These are phyloP conservation scores for Pecten maximus DNA, from an alignment of 2,888 invertebrate species.

Conservation along the genomic window DNA sequence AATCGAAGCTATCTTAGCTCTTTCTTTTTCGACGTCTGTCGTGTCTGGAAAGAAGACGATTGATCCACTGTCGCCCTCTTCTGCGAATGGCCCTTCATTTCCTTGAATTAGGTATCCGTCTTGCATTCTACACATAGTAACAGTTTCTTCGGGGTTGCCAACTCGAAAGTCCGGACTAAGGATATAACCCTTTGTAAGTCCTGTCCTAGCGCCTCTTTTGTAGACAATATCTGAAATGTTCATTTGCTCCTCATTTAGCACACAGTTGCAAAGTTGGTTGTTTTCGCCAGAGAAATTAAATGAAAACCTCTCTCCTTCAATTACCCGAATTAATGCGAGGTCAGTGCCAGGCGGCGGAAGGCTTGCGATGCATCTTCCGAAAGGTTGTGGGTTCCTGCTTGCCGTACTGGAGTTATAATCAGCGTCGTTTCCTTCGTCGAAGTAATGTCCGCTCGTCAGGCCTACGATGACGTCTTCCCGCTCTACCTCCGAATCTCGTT, in stretches of 20 bases:
- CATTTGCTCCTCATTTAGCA: not conserved
- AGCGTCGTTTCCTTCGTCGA: not conserved
- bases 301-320: not conserved
- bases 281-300: not conserved
- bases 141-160: not conserved
- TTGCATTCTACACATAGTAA: not conserved
- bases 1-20: not conserved
- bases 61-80: not conserved
- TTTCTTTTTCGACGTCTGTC: not conserved
- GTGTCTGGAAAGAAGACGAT: not conserved
- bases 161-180: not conserved
- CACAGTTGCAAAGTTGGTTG: not conserved
- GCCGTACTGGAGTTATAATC: not conserved
- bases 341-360: not conserved
- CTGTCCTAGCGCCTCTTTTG: not conserved
- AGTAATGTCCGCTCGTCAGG: not conserved
- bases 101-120: not conserved
- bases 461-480: not conserved
- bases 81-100: not conserved
- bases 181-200: not conserved
- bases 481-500: not conserved
- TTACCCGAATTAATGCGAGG: not conserved
- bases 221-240: not conserved
- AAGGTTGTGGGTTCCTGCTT: not conserved
- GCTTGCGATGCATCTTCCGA: not conserved